A percentile compares a stretch with the other conserved stretches of the same genome.
These are phyloP conservation scores for Ephestia elutella DNA, from an alignment of 1,140 invertebrate genomes.

Conservation along the genomic window DNA sequence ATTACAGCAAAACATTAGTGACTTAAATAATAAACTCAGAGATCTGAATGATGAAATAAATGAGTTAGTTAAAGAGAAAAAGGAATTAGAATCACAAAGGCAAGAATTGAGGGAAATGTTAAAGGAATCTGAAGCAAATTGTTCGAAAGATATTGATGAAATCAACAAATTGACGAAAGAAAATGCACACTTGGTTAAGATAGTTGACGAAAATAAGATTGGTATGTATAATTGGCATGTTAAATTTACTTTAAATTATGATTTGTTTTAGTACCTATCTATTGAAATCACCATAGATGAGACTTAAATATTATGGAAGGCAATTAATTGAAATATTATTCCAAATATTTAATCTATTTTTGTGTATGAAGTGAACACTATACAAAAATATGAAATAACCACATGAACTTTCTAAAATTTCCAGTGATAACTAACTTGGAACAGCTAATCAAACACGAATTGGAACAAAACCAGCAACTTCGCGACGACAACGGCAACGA, in stretches of 20 bases:
- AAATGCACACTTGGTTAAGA: slow-evolving; percentile 24
- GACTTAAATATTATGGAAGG: too few relatives aligned
- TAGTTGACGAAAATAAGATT: slow-evolving; percentile 32
- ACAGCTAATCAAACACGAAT: slow-evolving; percentile 21
- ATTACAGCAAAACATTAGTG: slow-evolving; percentile 7
- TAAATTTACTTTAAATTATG: too few relatives aligned
- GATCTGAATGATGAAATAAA: slow-evolving; percentile 20
- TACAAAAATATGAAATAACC: too few relatives aligned
- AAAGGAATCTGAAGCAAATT: neutral
- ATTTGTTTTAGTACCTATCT: too few relatives aligned
- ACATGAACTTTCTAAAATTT: slow-evolving; percentile 12
- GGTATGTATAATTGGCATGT: slow-evolving; percentile 22
- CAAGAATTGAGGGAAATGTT: neutral
- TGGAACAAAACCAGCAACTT: slow-evolving; percentile 20
- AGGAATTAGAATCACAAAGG: slow-evolving; percentile 9
- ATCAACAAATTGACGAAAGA: slow-evolving; percentile 26
- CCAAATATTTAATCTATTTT: too few relatives aligned
- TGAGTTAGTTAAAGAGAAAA: slow-evolving; percentile 23
- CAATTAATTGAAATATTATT: too few relatives aligned
- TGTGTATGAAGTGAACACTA: too few relatives aligned
- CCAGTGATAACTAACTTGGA: slow-evolving; percentile 35
- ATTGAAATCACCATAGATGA: too few relatives aligned
- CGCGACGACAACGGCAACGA: slow-evolving; percentile 25
- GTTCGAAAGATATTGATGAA: slow-evolving; percentile 14
- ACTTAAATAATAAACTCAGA: slow-evolving; percentile 24